Conservation (phyloP, 64 coral and sea anemone species). For the Catalaphyllia jardinei region DNA sequence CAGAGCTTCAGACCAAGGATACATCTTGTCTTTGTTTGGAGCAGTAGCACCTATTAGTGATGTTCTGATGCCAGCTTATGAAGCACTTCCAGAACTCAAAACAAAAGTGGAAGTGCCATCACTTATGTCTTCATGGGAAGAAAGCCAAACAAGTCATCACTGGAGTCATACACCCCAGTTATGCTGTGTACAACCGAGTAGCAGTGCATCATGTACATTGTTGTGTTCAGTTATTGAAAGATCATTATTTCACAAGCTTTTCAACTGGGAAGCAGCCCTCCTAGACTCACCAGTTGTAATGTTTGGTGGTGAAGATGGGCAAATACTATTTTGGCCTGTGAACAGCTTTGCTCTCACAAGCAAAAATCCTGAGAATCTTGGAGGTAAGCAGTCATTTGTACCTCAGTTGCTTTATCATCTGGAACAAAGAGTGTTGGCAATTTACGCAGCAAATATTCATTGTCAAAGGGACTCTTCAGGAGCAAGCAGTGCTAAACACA, state of each 20-base stretch:
- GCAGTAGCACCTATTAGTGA: not conserved
- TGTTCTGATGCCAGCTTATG: not conserved
- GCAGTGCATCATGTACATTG: not conserved
- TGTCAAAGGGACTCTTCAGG: not conserved
- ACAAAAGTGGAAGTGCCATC: not conserved
- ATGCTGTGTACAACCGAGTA: not conserved
- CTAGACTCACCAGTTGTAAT: conserved; percentile 8
- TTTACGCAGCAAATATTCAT: conserved; percentile 1
- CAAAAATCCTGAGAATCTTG: not conserved
- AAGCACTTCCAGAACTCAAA: conserved; percentile 1
- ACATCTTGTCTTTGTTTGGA: not conserved
- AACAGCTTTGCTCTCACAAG: conserved; percentile 9
- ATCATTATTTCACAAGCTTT: conserved; percentile 19
- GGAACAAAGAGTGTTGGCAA: conserved; percentile 29
- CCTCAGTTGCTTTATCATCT: conserved; percentile 25
- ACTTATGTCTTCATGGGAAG: not conserved
- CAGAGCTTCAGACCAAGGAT: conserved; percentile 13
- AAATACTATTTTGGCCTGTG: conserved; percentile 22
- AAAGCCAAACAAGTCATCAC: not conserved
- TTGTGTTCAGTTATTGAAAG: not conserved
- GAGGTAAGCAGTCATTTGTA: not conserved
- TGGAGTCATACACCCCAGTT: not conserved
- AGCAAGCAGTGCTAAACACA: not conserved
- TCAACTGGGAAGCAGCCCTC: conserved; percentile 7
- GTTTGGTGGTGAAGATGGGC: conserved; percentile 25